Evolutionary conservation across 1,140 invertebrate genomes (phyloP).

Genomic region (Mamestra configurata): DNA sequence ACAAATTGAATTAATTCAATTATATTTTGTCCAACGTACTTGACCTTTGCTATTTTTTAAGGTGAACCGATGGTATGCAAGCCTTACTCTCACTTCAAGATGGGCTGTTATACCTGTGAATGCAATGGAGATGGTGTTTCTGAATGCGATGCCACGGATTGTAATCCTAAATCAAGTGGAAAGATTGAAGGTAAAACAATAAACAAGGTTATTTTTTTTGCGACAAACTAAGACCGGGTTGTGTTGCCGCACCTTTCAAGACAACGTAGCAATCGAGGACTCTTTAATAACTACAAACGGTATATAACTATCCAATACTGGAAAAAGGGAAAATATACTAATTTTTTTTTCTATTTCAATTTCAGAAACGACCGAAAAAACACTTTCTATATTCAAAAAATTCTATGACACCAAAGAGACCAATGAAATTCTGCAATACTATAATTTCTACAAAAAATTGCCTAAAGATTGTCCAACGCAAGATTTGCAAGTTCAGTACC

Average conservation of each 20-base stretch:
- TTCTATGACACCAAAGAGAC: background rate
- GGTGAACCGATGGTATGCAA: constrained; percentile 18
- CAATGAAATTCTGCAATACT: background rate
- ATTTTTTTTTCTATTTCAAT: background rate
- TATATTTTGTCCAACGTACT: no score
- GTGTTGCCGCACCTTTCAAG: no score
- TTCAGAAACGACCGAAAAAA: background rate
- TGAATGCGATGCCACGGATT: background rate
- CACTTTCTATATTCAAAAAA: background rate
- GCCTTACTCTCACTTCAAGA: constrained; percentile 8
- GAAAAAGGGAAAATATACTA: no score
- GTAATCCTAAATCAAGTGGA: background rate
- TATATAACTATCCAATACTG: no score
- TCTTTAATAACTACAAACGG: no score
- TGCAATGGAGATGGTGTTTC: constrained; percentile 26
- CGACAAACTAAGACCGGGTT: no score
- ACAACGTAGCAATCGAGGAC: no score
- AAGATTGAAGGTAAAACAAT: background rate
- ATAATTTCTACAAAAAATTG: background rate
- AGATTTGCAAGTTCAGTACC: background rate
- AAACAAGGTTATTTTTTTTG: no score
- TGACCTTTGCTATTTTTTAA: background rate
- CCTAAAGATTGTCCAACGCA: background rate
- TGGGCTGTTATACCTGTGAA: constrained; percentile 23
- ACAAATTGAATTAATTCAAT: no score